These are phyloP conservation scores for Brenthis hecate DNA, from an alignment of 2,888 invertebrate genomes.

Conservation along the genomic window DNA sequence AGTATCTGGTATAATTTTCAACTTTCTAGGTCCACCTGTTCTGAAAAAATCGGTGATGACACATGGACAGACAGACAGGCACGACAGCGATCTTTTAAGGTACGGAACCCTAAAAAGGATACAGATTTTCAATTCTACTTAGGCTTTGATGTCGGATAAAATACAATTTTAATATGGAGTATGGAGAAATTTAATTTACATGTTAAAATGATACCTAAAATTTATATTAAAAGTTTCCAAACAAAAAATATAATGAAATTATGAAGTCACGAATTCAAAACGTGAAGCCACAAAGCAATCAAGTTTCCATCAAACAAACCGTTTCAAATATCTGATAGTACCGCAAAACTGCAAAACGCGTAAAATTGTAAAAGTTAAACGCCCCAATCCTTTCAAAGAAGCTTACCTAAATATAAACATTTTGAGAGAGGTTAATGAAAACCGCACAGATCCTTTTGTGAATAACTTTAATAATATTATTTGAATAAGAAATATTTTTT, in stretches of 20 bases:
- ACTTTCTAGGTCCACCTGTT: too few species aligned
- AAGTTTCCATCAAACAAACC: slow-evolving; percentile 43
- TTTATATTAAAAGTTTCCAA: neutral
- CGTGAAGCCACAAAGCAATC: slow-evolving; percentile 33
- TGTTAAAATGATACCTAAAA: too few species aligned
- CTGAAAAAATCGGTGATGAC: too few species aligned
- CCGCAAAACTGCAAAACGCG: slow-evolving; percentile 44
- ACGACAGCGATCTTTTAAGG: too few species aligned
- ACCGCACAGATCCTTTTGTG: slow-evolving; percentile 46
- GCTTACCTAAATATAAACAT: slow-evolving; percentile 49
- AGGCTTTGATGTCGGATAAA: too few species aligned
- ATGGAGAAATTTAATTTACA: neutral
- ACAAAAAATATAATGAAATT: slow-evolving; percentile 12
- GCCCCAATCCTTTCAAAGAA: slow-evolving; percentile 45
- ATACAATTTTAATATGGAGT: neutral
- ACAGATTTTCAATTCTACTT: too few species aligned
- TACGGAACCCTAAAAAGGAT: too few species aligned
- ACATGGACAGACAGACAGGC: too few species aligned
- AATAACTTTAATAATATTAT: slow-evolving; percentile 40
- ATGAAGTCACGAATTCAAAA: slow-evolving; percentile 22
- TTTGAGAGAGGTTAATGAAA: slow-evolving; percentile 49
- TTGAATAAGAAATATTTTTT: slow-evolving; percentile 27
- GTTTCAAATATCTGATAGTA: slow-evolving; percentile 40
- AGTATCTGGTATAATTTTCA: too few species aligned
- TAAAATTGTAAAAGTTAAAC: slow-evolving; percentile 51